Conservation (phyloP, 1,140 invertebrate genomes). For the Halictus rubicundus region DNA sequence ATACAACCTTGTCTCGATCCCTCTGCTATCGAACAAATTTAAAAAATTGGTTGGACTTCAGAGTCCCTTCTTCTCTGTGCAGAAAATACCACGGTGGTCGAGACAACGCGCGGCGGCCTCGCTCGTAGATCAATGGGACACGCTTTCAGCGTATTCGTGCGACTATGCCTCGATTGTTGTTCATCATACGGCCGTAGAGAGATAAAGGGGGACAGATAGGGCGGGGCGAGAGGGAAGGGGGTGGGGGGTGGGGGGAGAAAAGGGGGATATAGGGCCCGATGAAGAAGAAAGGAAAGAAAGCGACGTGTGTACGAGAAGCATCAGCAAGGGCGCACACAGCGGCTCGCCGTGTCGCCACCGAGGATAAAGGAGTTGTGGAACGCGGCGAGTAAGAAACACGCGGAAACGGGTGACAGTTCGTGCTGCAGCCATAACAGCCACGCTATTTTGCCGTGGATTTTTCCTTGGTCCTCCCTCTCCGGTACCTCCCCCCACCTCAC, state of each 20-base stretch:
- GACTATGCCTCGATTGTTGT: constrained; percentile 58
- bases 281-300: constrained; percentile 23
- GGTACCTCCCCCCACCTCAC: neutral
- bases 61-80: neutral
- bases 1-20: too few species aligned
- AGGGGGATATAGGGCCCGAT: constrained; percentile 9
- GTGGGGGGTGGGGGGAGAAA: neutral
- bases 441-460: constrained; percentile 76
- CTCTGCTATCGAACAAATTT: too few species aligned
- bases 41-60: neutral
- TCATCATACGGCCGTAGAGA: constrained; percentile 57
- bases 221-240: neutral
- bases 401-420: constrained; percentile 79
- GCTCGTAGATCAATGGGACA: constrained; percentile 67
- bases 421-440: constrained; percentile 75
- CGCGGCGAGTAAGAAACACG: constrained; percentile 77
- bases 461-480: constrained; percentile 48
- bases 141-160: constrained; percentile 57
- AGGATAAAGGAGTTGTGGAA: constrained; percentile 75
- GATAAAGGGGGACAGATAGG: constrained; percentile 39
- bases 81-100: constrained; percentile 50
- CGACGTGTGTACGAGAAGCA: constrained; percentile 36
- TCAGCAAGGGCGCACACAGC: constrained; percentile 56
- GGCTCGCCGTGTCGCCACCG: constrained; percentile 61
- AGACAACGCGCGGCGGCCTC: constrained; percentile 44